Conservation (phyloP, 2,797 vertebrate species). For the Karalla daura region DNA sequence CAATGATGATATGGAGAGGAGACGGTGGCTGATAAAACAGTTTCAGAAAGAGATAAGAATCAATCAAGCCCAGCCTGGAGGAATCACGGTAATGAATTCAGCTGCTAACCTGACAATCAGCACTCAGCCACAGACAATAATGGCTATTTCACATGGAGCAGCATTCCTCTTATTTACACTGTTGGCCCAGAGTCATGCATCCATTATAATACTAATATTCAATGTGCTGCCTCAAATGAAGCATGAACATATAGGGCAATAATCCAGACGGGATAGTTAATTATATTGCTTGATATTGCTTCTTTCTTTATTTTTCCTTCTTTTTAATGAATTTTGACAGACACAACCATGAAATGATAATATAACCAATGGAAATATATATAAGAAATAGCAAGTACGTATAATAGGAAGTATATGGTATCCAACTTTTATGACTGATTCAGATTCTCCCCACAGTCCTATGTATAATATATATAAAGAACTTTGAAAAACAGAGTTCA, state of each 20-base stretch:
- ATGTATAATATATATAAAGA: too few species aligned
- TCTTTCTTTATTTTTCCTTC: slow-evolving; percentile 15
- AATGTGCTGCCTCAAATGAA: slow-evolving; percentile 35
- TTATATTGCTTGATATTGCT: slow-evolving; percentile 27
- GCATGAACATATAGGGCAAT: slow-evolving; percentile 15
- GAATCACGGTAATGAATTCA: slow-evolving; percentile 75
- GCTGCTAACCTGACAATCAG: slow-evolving; percentile 75
- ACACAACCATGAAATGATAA: too few species aligned
- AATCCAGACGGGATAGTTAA: slow-evolving; percentile 24
- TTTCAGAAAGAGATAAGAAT: slow-evolving; percentile 73
- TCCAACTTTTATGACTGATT: too few species aligned
- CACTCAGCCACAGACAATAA: slow-evolving; percentile 61
- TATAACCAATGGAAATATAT: too few species aligned
- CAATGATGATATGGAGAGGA: slow-evolving; percentile 76
- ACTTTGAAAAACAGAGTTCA: too few species aligned
- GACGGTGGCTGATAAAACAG: slow-evolving; percentile 51
- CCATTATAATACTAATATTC: slow-evolving; percentile 45
- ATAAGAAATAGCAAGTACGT: too few species aligned
- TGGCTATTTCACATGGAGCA: slow-evolving; percentile 50
- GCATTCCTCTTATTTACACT: slow-evolving; percentile 47
- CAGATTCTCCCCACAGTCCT: too few species aligned
- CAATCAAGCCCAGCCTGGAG: slow-evolving; percentile 68
- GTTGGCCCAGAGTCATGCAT: slow-evolving; percentile 44
- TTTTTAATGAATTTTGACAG: neutral
- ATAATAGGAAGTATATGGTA: too few species aligned